Evolutionary conservation across 2,888 invertebrate species (phyloP).

Genomic region (Agriopis aurantiaria): DNA sequence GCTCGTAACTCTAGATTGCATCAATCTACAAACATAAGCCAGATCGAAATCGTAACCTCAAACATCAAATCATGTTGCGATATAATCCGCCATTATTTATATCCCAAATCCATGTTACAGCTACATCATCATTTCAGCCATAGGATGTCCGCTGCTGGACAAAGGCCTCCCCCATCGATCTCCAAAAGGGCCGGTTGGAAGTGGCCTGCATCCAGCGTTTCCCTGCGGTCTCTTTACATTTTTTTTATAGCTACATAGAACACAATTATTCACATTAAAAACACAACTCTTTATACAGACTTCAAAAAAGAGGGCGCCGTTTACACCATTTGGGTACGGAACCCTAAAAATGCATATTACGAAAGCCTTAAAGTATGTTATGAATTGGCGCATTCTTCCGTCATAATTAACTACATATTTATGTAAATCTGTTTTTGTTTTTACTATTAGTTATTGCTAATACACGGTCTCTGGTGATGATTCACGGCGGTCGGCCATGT

Average conservation of each 20-base stretch:
- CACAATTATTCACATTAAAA: too few relatives aligned
- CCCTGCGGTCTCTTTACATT: too few relatives aligned
- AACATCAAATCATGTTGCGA: conserved; percentile 24
- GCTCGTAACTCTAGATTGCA: conserved; percentile 46
- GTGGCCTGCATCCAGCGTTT: too few relatives aligned
- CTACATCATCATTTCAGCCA: not conserved
- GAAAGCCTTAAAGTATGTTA: conserved; percentile 5
- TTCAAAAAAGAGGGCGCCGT: too few relatives aligned
- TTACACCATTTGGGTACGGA: too few relatives aligned
- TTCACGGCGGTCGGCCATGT: conserved; percentile 58
- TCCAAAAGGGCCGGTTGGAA: too few relatives aligned
- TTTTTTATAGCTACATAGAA: too few relatives aligned
- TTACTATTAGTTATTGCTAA: conserved; percentile 40
- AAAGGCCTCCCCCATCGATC: too few relatives aligned
- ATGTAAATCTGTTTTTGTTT: conserved; percentile 10
- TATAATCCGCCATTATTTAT: conserved; percentile 21
- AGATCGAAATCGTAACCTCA: conserved; percentile 39
- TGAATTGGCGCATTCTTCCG: conserved; percentile 22
- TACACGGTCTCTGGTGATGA: conserved; percentile 48
- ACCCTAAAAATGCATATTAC: not conserved
- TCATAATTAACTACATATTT: conserved; percentile 26
- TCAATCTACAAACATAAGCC: conserved; percentile 49
- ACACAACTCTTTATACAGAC: too few relatives aligned
- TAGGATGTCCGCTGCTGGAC: too few relatives aligned
- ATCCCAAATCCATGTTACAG: conserved; percentile 3